Conservation (phyloP, 2,888 invertebrate species). For the Mechanitis mazaeus region DNA sequence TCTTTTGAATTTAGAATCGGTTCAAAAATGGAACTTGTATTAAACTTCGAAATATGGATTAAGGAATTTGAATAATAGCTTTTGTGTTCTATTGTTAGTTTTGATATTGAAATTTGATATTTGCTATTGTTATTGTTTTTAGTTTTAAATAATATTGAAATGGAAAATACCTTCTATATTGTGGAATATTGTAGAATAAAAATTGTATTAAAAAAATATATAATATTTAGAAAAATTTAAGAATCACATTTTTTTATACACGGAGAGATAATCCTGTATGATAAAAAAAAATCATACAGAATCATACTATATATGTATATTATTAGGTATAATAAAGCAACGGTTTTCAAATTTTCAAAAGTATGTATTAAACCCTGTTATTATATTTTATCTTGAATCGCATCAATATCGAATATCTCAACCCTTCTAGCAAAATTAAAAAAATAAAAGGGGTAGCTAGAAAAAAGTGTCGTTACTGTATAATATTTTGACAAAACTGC, state of each 20-base stretch:
- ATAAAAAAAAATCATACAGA: too few species aligned
- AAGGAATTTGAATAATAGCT: constrained; percentile 45
- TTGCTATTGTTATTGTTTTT: too few species aligned
- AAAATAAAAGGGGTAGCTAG: constrained; percentile 54
- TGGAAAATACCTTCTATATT: too few species aligned
- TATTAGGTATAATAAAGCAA: not conserved
- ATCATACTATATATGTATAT: too few species aligned
- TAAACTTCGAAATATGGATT: constrained; percentile 54
- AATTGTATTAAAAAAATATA: too few species aligned
- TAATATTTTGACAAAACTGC: constrained; percentile 75
- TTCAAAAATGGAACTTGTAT: constrained; percentile 59
- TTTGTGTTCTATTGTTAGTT: constrained; percentile 18
- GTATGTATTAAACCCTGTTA: constrained; percentile 36
- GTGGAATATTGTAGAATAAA: too few species aligned
- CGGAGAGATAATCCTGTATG: too few species aligned
- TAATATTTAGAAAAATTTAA: too few species aligned
- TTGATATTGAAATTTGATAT: too few species aligned
- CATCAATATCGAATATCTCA: constrained; percentile 58
- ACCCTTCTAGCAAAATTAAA: constrained; percentile 45
- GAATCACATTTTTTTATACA: too few species aligned
- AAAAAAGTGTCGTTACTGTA: constrained; percentile 50
- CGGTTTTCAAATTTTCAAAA: not conserved
- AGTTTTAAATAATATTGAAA: too few species aligned
- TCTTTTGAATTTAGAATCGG: constrained; percentile 71
- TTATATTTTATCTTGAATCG: constrained; percentile 56